Evolutionary conservation across 2,113 vertebrate species (phyloP).

Genomic region (Agelaius phoeniceus): DNA sequence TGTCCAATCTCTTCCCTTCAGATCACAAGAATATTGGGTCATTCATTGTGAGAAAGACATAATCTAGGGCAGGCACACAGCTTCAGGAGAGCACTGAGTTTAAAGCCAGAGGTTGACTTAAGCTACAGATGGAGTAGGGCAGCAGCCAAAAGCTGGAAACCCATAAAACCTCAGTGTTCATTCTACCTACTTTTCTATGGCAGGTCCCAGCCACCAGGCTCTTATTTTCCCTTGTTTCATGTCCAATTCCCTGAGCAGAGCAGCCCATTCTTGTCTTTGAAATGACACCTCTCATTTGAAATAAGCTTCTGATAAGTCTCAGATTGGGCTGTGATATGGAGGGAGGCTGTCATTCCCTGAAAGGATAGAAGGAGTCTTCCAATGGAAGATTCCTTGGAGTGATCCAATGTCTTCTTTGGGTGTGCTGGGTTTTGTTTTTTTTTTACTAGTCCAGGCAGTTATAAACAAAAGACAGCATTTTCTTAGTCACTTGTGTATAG

Average conservation of each 20-base stretch:
- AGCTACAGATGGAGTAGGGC: not conserved
- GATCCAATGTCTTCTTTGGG: not conserved
- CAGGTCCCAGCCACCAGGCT: not conserved
- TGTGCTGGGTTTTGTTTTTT: not conserved
- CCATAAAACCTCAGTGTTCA: not conserved
- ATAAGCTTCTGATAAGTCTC: not conserved
- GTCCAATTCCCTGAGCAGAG: not conserved
- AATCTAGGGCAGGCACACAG: not conserved
- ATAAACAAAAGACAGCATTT: not conserved
- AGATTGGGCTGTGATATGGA: not conserved
- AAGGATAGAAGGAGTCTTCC: not conserved
- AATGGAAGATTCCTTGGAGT: not conserved
- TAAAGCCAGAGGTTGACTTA: not conserved
- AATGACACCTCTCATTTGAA: not conserved
- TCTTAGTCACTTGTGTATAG: not conserved
- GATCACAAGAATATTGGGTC: not conserved
- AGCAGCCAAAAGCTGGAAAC: not conserved
- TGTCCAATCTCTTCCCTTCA: not conserved
- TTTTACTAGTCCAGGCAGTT: not conserved
- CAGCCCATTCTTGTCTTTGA: not conserved
- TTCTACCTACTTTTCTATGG: not conserved
- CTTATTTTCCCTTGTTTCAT: not conserved
- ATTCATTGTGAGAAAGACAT: not conserved
- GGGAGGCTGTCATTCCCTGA: not conserved
- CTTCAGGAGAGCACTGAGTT: not conserved